Evolutionary conservation across 2,113 vertebrate genomes (phyloP).

Genomic region (Megalops atlanticus): DNA sequence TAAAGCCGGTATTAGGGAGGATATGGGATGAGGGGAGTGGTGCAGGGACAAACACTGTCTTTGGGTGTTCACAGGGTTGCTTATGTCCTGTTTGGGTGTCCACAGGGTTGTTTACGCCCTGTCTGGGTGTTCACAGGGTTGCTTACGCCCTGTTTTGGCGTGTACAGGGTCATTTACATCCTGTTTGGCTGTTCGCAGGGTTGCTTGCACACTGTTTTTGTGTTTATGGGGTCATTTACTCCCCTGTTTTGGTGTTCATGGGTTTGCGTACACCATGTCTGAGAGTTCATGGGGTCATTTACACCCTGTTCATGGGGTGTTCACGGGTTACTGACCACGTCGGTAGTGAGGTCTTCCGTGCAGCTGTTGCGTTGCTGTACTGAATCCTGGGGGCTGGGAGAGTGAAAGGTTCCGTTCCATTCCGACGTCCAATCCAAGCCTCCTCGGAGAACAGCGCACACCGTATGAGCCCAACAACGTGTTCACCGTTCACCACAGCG

Average conservation of each 20-base stretch:
- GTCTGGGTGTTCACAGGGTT: background rate
- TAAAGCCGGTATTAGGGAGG: background rate
- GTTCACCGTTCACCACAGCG: background rate
- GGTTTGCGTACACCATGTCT: background rate
- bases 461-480: background rate
- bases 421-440: constrained; percentile 12
- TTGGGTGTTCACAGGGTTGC: background rate
- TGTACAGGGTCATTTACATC: background rate
- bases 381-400: background rate
- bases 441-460: background rate
- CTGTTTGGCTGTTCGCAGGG: background rate
- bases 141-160: background rate
- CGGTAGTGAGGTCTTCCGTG: background rate
- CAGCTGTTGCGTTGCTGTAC: background rate
- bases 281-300: background rate
- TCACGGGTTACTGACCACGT: background rate
- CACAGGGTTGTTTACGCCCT: too few relatives aligned
- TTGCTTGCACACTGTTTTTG: background rate
- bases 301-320: background rate
- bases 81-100: too few relatives aligned
- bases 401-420: background rate
- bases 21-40: background rate
- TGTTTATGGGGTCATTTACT: background rate
- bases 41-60: background rate
- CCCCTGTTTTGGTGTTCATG: background rate